These are phyloP conservation scores for Falco biarmicus DNA, from an alignment of 2,797 vertebrate species.

Conservation along the genomic window DNA sequence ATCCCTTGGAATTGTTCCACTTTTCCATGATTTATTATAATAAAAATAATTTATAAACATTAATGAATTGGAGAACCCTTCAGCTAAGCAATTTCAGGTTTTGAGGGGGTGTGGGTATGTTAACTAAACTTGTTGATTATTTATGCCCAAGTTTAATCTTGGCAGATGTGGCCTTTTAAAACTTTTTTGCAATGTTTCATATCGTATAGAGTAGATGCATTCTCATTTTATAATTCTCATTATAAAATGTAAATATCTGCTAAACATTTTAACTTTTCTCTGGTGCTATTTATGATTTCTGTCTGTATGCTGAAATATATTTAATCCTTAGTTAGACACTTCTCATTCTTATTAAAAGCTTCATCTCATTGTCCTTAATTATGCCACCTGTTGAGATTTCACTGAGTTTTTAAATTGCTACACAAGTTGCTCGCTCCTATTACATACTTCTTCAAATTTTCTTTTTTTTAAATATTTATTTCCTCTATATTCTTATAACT, in stretches of 20 bases:
- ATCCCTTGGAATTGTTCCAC: background rate
- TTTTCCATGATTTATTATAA: constrained; percentile 2
- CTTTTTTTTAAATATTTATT: background rate
- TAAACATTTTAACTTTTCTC: background rate
- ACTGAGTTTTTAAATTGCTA: background rate
- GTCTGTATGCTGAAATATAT: background rate
- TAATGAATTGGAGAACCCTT: background rate
- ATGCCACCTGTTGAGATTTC: background rate
- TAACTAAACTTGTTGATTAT: background rate
- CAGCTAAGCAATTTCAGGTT: background rate
- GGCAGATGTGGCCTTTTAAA: background rate
- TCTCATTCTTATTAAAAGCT: background rate
- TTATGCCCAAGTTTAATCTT: background rate
- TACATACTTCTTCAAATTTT: background rate
- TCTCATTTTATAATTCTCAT: background rate
- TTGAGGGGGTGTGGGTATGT: background rate
- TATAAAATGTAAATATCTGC: background rate
- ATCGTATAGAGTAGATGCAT: background rate
- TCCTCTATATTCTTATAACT: background rate
- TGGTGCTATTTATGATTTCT: background rate
- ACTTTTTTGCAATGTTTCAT: background rate
- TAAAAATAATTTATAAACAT: background rate
- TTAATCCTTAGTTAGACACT: background rate
- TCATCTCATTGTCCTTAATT: background rate
- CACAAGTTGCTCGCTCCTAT: background rate